Conservation (phyloP, 2,797 vertebrate species). For the Morus bassanus region DNA sequence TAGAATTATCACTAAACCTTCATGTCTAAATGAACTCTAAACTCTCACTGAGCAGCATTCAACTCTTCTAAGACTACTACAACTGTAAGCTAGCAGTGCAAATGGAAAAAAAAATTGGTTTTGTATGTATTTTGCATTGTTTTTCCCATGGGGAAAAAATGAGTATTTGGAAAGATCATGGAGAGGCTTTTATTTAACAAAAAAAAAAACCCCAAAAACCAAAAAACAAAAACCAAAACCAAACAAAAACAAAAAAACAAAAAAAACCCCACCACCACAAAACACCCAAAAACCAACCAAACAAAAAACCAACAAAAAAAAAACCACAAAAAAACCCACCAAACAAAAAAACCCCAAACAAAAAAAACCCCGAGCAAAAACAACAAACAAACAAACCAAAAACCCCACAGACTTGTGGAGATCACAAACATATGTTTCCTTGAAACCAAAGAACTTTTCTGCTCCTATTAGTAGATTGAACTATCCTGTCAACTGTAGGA, state of each 20-base stretch:
- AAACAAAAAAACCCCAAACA: too few relatives aligned
- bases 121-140: not conserved
- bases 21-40: not conserved
- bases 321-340: too few relatives aligned
- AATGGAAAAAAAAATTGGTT: not conserved
- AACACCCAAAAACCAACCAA: too few relatives aligned
- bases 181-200: not conserved
- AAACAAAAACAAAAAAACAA: too few relatives aligned
- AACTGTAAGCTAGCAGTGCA: not conserved
- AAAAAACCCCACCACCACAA: too few relatives aligned
- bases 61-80: not conserved
- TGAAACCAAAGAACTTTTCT: not conserved
- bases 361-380: too few relatives aligned
- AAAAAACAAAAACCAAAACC: too few relatives aligned
- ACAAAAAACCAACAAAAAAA: too few relatives aligned
- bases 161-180: not conserved
- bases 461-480: not conserved
- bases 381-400: not conserved
- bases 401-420: not conserved
- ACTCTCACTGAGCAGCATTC: not conserved
- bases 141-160: not conserved
- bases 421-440: accelerated
- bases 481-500: not conserved
- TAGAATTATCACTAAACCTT: not conserved
- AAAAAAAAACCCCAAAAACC: too few relatives aligned